Base-by-base conservation (phyloP, 2,888 invertebrate genomes). In the Caenorhabditis zanzibari region DNA sequence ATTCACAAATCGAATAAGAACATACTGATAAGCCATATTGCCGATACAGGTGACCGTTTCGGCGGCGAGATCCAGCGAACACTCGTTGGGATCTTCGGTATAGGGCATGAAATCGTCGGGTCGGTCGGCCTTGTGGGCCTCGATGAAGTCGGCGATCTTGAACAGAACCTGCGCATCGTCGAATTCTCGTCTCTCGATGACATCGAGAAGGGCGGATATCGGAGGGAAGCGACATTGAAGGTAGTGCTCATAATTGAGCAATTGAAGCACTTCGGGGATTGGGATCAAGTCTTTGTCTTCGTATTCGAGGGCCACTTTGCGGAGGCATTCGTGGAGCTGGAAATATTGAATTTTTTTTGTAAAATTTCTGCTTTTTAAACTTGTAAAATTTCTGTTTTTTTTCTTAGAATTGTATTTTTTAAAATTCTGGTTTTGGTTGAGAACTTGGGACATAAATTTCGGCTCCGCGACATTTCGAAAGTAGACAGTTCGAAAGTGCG, bases 11-110 rank as follows among this genome's bases (percentile, higher is more conserved):
- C 5, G 7, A 32, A 32, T 32, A 41, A 58, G 22, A 58, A 64
- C 69, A 44, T n/a, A 86, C 80, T 68, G 44, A 47, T 82, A 64
- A 12, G 83, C 76, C 71, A 76, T 76, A 12, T 38, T 38, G 12
- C 38, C 38, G 12, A 38, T 38, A 12, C 38, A 38, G 38, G 96
- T 97, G 88, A 98, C 95, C 77, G 97, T 97, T 90, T 97, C 97
- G 86, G 97, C 97, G 81, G 97, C 97, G 5, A 47, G 19, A 47
- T 47, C 47, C 2, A 47, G 1, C n/a, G 47, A 19, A 10, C n/a
- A 19, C 19, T 47, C 19, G 7, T 47, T 5, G 19, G 47, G 47
- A 19, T 47, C 47, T 5, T n/a, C 19, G n/a, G 47, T 19, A 47
- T 47, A 58, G 44, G 69, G 32, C 9, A 52, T 47, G 47, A 66